Conservation (phyloP, 2,888 invertebrate species). For the Drosophila pegasa region DNA sequence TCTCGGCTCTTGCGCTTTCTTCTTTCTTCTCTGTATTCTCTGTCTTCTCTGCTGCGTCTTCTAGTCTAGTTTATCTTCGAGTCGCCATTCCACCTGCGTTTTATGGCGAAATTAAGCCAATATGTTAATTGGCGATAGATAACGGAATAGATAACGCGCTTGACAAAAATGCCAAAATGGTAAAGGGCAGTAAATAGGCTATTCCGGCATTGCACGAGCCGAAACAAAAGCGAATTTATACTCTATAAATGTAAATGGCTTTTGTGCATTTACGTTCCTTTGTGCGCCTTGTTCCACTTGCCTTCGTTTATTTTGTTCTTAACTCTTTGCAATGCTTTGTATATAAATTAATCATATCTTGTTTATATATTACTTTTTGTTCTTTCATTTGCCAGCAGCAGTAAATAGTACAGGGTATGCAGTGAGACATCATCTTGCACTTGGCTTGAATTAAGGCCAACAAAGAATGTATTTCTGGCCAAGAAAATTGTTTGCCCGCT, state of each 20-base stretch:
- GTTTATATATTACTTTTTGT: background rate
- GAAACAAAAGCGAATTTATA: background rate
- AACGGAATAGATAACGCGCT: conserved; percentile 9
- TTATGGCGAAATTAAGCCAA: conserved; percentile 69
- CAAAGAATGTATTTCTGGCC: background rate
- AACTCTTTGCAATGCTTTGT: background rate
- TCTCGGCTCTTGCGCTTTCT: conserved; percentile 15
- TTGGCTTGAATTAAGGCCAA: background rate
- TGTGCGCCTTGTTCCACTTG: conserved; percentile 3
- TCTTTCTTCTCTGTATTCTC: conserved; percentile 32
- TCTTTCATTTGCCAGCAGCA: background rate
- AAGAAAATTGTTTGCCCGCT: background rate
- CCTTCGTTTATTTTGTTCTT: background rate
- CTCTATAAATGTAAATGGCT: conserved; percentile 3
- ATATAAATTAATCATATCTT: background rate
- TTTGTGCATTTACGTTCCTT: conserved; percentile 1
- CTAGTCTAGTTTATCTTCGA: conserved; percentile 30
- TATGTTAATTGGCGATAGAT: conserved; percentile 22
- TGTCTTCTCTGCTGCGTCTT: conserved; percentile 26
- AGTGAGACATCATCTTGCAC: background rate
- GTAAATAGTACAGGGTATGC: background rate
- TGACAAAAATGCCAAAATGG: background rate
- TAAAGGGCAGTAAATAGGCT: background rate
- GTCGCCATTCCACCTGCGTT: conserved; percentile 51
- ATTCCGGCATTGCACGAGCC: background rate